Percentiles rank a stretch among this genome's conserved stretches.
phyloP scores from a whole-genome alignment of 1,140 invertebrate species.

The Ganaspis sp. region DNA sequence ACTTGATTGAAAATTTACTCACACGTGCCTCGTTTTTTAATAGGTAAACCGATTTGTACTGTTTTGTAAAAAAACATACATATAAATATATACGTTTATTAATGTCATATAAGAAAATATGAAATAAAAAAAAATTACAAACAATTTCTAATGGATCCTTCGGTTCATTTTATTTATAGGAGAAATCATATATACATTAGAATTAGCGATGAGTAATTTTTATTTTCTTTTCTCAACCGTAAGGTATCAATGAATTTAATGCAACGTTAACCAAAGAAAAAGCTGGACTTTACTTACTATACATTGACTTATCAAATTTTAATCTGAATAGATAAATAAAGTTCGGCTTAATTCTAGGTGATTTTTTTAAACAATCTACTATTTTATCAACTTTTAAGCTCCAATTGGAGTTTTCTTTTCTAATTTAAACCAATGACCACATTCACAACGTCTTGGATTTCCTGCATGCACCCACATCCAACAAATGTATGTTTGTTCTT shows the following conservation, averaged over 20 bases:
- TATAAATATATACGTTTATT: not conserved
- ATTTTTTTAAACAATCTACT: conserved; percentile 62
- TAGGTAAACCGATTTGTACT: conserved; percentile 13
- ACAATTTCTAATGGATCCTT: not conserved
- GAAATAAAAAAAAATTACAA: not conserved
- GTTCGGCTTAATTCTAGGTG: not conserved
- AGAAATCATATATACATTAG: conserved; percentile 13
- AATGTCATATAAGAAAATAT: not conserved
- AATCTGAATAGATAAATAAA: not conserved
- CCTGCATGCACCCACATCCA: conserved; percentile 97
- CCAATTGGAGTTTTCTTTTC: conserved; percentile 63
- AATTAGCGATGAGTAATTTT: conserved; percentile 11
- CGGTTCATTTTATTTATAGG: conserved; percentile 15
- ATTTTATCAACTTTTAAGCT: conserved; percentile 48
- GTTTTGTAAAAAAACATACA: conserved; percentile 6
- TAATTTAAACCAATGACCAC: conserved; percentile 97
- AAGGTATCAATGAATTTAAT: not conserved
- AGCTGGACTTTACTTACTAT: not conserved
- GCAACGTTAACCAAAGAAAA: not conserved
- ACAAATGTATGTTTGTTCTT: conserved; percentile 89
- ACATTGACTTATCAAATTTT: not conserved
- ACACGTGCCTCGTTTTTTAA: not conserved
- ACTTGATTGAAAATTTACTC: not conserved
- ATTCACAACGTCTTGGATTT: conserved; percentile 92
- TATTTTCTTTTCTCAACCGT: not conserved